A percentile compares a stretch with the other conserved stretches of the same genome.
phyloP scores from a whole-genome alignment of 2,888 invertebrate genomes.

The Steinernema hermaphroditum region DNA sequence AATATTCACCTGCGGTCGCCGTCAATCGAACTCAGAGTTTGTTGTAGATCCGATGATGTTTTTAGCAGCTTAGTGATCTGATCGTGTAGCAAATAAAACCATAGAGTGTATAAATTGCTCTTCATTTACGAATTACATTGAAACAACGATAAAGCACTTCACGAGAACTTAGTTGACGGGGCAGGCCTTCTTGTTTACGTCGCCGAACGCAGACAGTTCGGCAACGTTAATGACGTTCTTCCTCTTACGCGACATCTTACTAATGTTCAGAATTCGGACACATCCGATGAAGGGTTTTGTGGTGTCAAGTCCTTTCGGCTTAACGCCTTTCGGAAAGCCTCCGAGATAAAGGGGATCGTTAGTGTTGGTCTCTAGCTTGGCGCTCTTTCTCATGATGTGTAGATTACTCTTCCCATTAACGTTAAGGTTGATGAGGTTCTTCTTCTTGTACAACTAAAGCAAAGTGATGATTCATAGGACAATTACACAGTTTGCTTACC shows the following conservation, averaged over 20 bases:
- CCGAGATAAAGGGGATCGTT: slow-evolving; percentile 86
- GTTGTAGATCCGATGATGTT: too few relatives aligned
- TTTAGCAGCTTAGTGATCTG: too few relatives aligned
- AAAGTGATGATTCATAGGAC: not conserved
- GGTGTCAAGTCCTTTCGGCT: slow-evolving; percentile 53
- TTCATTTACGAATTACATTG: not conserved
- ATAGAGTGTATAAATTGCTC: too few relatives aligned
- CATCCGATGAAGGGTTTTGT: slow-evolving; percentile 64
- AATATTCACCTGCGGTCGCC: too few relatives aligned
- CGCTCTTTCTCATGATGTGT: slow-evolving; percentile 74
- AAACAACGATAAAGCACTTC: not conserved
- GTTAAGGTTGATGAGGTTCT: slow-evolving; percentile 83
- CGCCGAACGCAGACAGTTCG: slow-evolving; percentile 46
- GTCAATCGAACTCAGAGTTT: too few relatives aligned
- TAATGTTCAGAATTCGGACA: slow-evolving; percentile 55
- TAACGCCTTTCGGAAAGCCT: slow-evolving; percentile 75
- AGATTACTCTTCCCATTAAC: slow-evolving; percentile 81
- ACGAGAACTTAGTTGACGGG: slow-evolving; percentile 55
- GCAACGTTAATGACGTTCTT: slow-evolving; percentile 43
- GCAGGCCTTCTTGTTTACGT: slow-evolving; percentile 53
- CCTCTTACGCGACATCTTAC: slow-evolving; percentile 48
- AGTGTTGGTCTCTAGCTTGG: slow-evolving; percentile 77
- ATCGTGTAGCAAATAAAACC: too few relatives aligned
- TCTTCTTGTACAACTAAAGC: slow-evolving; percentile 78
- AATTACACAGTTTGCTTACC: too few relatives aligned